A percentile compares a stretch with the other conserved stretches of the same genome.
phyloP scores from a whole-genome alignment of 2,888 invertebrate genomes.

The Eristalis intricaria region DNA sequence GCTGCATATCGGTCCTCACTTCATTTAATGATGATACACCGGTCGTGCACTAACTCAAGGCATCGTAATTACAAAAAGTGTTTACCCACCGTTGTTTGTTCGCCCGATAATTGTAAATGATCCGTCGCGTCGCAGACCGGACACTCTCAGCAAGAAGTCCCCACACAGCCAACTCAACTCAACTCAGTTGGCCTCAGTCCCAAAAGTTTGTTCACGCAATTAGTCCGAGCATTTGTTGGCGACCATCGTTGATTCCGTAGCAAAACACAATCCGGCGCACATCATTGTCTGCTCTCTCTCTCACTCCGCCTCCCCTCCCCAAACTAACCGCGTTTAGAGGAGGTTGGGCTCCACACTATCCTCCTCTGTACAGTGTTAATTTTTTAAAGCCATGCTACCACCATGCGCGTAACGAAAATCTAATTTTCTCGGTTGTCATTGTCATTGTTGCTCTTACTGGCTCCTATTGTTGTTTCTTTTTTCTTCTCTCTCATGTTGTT shows the following conservation, averaged over 20 bases:
- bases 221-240: slow-evolving; percentile 62
- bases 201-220: slow-evolving; percentile 71
- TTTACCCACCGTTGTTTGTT: slow-evolving; percentile 63
- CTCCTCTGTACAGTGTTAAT: slow-evolving; percentile 52
- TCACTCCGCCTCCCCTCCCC: too few relatives aligned
- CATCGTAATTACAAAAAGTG: slow-evolving; percentile 65
- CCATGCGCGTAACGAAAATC: slow-evolving; percentile 69
- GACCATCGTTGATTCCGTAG: slow-evolving; percentile 62
- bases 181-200: slow-evolving; percentile 21
- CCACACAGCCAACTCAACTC: slow-evolving; percentile 17
- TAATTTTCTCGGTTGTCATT: slow-evolving; percentile 42
- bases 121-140: slow-evolving; percentile 54
- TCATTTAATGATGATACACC: slow-evolving; percentile 47
- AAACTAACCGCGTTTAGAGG: background rate
- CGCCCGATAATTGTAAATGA: slow-evolving; percentile 71
- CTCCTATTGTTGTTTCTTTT: slow-evolving; percentile 19
- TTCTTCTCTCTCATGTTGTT: background rate
- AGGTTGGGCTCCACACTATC: slow-evolving; percentile 27
- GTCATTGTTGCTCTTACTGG: slow-evolving; percentile 8
- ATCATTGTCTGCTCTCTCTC: background rate
- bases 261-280: slow-evolving; percentile 55
- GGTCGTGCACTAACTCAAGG: slow-evolving; percentile 60
- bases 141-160: slow-evolving; percentile 38
- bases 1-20: slow-evolving; percentile 19
- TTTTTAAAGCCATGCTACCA: slow-evolving; percentile 70